Conservation (phyloP, 2,113 vertebrate species). For the Labrus mixtus region DNA sequence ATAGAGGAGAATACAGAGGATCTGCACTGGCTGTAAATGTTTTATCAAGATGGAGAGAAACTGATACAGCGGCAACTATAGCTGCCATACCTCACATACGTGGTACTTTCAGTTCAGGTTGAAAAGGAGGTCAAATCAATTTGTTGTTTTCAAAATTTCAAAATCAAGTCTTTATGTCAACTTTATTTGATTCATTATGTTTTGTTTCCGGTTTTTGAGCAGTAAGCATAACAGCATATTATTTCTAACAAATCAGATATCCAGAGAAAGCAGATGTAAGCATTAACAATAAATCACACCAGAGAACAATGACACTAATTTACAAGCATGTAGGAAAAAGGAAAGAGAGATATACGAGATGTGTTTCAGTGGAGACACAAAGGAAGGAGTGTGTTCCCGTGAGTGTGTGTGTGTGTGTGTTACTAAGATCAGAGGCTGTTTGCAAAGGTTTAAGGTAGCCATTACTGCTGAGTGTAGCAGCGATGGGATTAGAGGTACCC, state of each 20-base stretch:
- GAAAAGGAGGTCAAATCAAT: slow-evolving; percentile 1
- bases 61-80: slow-evolving; percentile 13
- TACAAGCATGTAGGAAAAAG: slow-evolving; percentile 30
- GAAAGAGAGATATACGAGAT: slow-evolving; percentile 20
- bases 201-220: not conserved
- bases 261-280: slow-evolving; percentile 30
- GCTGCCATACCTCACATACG: not conserved
- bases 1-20: slow-evolving; percentile 16
- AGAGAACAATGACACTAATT: slow-evolving; percentile 18
- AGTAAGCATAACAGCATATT: slow-evolving; percentile 2
- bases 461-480: slow-evolving; percentile 74
- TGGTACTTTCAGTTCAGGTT: not conserved
- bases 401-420: slow-evolving; percentile 19
- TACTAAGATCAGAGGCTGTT: slow-evolving; percentile 41
- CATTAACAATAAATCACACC: slow-evolving; percentile 43
- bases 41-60: slow-evolving; percentile 22
- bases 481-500: slow-evolving; percentile 74
- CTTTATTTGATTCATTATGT: not conserved
- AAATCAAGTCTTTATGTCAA: not conserved
- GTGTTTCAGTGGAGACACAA: slow-evolving; percentile 24
- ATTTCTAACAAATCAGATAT: slow-evolving; percentile 2
- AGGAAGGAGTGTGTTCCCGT: slow-evolving; percentile 19
- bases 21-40: slow-evolving; percentile 6
- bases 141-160: not conserved
- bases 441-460: slow-evolving; percentile 62